Evolutionary conservation across 1,140 invertebrate species (phyloP).

Genomic region (Pogonus chalceus): DNA sequence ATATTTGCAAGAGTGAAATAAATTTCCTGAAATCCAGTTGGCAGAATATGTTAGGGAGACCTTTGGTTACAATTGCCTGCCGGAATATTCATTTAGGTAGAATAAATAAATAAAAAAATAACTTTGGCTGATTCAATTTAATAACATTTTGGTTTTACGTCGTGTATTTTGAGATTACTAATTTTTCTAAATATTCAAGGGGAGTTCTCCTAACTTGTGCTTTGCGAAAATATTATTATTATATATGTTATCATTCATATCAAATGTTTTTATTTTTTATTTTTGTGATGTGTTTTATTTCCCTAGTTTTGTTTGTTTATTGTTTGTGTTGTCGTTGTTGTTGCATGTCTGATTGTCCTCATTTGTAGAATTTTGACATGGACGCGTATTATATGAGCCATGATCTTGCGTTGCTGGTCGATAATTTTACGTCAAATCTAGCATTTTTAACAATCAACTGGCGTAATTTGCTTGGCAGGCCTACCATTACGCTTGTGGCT

Average conservation of each 20-base stretch:
- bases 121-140: too few relatives aligned
- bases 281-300: not conserved
- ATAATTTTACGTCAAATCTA: slow-evolving; percentile 78
- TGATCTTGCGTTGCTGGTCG: slow-evolving; percentile 77
- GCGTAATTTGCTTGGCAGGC: slow-evolving; percentile 82
- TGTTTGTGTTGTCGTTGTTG: slow-evolving; percentile 21
- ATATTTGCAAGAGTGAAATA: slow-evolving; percentile 92
- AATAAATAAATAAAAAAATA: slow-evolving; percentile 15
- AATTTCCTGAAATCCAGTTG: slow-evolving; percentile 93
- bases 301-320: slow-evolving; percentile 11
- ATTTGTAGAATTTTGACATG: slow-evolving; percentile 77
- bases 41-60: slow-evolving; percentile 88
- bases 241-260: not conserved
- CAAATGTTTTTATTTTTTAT: not conserved
- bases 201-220: not conserved
- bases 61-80: slow-evolving; percentile 79
- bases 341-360: slow-evolving; percentile 27
- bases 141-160: not conserved
- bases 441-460: slow-evolving; percentile 89
- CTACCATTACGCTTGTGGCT: slow-evolving; percentile 73
- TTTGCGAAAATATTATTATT: not conserved
- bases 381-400: slow-evolving; percentile 89
- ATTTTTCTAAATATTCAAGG: not conserved
- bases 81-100: slow-evolving; percentile 89
- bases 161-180: not conserved